These are phyloP conservation scores for Ferrisia virgata DNA, from an alignment of 2,888 invertebrate genomes.

Conservation along the genomic window DNA sequence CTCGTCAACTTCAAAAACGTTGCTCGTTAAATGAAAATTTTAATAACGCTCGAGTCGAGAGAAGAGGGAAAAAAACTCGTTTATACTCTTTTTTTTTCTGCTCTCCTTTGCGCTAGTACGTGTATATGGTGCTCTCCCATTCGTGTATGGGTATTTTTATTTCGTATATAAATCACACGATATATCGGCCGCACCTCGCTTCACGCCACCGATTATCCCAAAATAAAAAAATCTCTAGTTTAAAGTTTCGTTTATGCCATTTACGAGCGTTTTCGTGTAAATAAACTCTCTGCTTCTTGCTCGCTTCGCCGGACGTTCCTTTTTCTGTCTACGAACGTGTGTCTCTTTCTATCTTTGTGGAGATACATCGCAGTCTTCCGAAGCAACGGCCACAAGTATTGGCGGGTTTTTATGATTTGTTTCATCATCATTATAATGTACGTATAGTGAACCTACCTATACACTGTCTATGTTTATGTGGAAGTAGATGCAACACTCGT, in stretches of 20 bases:
- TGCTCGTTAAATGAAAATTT: constrained; percentile 29
- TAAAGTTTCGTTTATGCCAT: background rate
- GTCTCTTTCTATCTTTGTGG: too few relatives aligned
- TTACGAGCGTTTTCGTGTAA: constrained; percentile 26
- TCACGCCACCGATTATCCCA: background rate
- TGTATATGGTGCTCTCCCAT: too few relatives aligned
- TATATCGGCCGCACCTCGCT: background rate
- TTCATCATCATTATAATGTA: background rate
- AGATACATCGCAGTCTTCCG: background rate
- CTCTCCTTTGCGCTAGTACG: background rate
- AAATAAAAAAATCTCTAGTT: background rate
- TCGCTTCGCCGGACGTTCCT: background rate
- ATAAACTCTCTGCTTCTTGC: background rate
- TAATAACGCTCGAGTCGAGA: background rate
- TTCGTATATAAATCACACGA: constrained; percentile 5
- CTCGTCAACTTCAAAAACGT: background rate
- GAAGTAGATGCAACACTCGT: background rate
- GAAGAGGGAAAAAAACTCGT: background rate
- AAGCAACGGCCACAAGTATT: background rate
- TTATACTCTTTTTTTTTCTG: background rate
- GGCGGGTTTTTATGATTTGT: background rate
- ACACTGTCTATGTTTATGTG: too few relatives aligned
- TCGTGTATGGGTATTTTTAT: constrained; percentile 14
- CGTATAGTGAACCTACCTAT: background rate
- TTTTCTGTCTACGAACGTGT: too few relatives aligned